Conservation (phyloP, 2,797 vertebrate species). For the Percopsis omiscomaycus region DNA sequence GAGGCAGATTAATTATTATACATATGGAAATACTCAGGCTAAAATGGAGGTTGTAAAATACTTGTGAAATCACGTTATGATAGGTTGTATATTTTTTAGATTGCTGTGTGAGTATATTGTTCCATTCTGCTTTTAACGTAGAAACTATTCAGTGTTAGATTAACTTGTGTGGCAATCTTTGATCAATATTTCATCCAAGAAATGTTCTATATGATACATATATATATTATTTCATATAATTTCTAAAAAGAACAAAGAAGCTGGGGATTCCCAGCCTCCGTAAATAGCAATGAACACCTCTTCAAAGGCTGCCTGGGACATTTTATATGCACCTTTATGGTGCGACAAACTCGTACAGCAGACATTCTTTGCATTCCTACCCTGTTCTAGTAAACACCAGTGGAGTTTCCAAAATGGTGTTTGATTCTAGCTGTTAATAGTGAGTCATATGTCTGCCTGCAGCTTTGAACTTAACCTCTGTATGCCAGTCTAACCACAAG, state of each 20-base stretch:
- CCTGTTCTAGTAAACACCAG: constrained; percentile 63
- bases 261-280: constrained; percentile 59
- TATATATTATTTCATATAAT: constrained; percentile 20
- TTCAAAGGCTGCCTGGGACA: constrained; percentile 43
- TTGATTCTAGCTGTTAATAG: constrained; percentile 36
- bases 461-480: constrained; percentile 55
- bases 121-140: background rate
- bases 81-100: background rate
- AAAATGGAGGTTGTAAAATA: no score
- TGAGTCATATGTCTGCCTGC: constrained; percentile 55
- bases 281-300: constrained; percentile 42
- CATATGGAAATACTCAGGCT: no score
- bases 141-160: background rate
- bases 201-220: background rate
- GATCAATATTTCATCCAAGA: background rate
- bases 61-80: no score
- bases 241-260: constrained; percentile 6
- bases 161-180: background rate
- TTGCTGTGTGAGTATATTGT: background rate
- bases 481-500: constrained; percentile 47
- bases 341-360: constrained; percentile 64
- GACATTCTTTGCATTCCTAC: constrained; percentile 76
- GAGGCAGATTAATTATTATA: no score
- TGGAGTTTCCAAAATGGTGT: constrained; percentile 48
- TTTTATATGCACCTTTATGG: constrained; percentile 64